These are phyloP conservation scores for Drosophila austrosaltans DNA, from an alignment of 2,888 invertebrate genomes.

Conservation along the genomic window DNA sequence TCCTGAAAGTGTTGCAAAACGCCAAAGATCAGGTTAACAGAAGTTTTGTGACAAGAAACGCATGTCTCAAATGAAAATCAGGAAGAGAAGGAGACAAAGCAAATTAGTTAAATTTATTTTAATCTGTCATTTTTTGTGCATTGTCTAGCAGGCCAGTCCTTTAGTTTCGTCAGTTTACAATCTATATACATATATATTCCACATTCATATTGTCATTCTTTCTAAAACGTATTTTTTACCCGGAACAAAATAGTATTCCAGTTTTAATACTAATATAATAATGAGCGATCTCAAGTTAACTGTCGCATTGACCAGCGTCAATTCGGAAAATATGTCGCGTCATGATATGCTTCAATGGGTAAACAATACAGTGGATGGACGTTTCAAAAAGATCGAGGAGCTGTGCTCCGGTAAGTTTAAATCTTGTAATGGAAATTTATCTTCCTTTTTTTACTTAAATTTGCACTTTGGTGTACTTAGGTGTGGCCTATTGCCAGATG, in stretches of 20 bases:
- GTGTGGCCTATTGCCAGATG: slow-evolving; percentile 99
- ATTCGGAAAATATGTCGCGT: slow-evolving; percentile 95
- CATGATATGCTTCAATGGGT: slow-evolving; percentile 99
- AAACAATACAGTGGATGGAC: slow-evolving; percentile 95
- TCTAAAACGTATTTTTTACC: neutral
- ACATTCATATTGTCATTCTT: neutral
- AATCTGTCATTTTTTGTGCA: neutral
- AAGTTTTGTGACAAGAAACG: neutral
- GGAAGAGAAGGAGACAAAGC: neutral
- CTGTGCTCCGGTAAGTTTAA: slow-evolving; percentile 88
- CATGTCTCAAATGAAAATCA: neutral
- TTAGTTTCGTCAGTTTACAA: neutral
- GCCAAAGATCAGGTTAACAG: neutral
- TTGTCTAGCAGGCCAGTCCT: slow-evolving; percentile 19
- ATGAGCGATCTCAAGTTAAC: slow-evolving; percentile 67
- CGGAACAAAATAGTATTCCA: neutral
- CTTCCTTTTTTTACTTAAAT: too few relatives aligned
- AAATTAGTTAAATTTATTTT: neutral
- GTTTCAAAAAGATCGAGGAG: slow-evolving; percentile 98
- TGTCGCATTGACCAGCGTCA: slow-evolving; percentile 66
- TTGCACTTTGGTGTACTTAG: slow-evolving; percentile 81
- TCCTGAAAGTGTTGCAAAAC: slow-evolving; percentile 14
- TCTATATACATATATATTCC: neutral
- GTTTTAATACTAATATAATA: neutral
- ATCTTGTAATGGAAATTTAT: too few relatives aligned